Base-by-base conservation (phyloP, 2,888 invertebrate species). In the Drosophila tripunctata region DNA sequence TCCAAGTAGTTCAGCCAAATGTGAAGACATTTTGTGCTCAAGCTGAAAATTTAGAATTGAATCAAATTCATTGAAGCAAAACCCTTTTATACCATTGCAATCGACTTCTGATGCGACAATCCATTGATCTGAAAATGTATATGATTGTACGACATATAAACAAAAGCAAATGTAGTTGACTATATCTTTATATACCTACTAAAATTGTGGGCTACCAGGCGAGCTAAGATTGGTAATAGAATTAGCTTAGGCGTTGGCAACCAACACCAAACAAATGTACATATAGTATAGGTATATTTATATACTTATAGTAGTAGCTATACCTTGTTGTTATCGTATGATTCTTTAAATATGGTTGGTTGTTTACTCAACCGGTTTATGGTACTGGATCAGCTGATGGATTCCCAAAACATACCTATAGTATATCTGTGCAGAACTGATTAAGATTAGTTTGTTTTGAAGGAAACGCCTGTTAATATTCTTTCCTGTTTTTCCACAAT, bases 1-100 rank as follows among this genome's bases (percentile, higher is more conserved):
- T 8, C 65, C 78, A 3, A 81, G 33, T 30, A 81, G 43, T 17
- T 30, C 58, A 21, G 72, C 78, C 61, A 78, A 57, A 15, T 68
- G 35, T 12, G 68, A 52, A 6, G 64, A 60, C 75, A 73, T 73
- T 33, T 55, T 58, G 33, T 17, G 22, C n/a, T 15, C 40, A 17
- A 21, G 19, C 3, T 21, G 12, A 8, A n/a, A 44, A 36, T 15
- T 4, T 0, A 19, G 21, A 15, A 22, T 17, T 33, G 21, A 54
- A 15, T 35, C 17, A 54, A 55, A 14, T 24, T 7, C 8, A 35
- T 14, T 54, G 45, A 58, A 47, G 38, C 51, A 44, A 40, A 51
- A 35, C 54, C 22, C 8, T 71, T 80, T 57, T 77, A 73, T 58
- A 64, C 17, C 19, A 10, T 24, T 30, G 21, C 7, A 14, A 14